Base-by-base conservation (phyloP, 2,888 invertebrate genomes). In the Tiliacea citrago region DNA sequence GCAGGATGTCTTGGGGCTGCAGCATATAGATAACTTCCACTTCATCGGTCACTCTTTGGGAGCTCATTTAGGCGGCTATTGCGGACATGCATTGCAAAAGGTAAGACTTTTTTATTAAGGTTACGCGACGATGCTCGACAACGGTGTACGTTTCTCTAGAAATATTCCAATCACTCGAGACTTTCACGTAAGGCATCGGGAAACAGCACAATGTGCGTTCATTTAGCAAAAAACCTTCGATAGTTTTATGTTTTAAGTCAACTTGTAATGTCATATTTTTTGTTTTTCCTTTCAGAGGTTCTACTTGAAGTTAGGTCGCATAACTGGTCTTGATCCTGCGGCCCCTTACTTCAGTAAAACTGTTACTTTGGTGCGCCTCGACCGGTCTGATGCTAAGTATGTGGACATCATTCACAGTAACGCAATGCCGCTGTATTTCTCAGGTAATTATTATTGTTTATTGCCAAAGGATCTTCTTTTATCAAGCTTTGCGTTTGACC, bases 371-470 rank as follows among this genome's bases (percentile, higher is more conserved):
- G 98, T 99, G 0, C 97, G 99, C 0, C 95, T 99, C 65, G 99
- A 99, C 91, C 97, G 98, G 7, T 97, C 98, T 0, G 99, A 99
- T 90, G 99, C 99, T 0, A 96, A 97, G 79, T 99, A 98, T 91
- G 99, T 99, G 1, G 99, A 99, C 89, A 97, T 98, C 29, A 98
- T 99, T 83, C 99, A 99, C 92, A 98, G 98, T 8, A 99, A 99
- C 91, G 98, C 98, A 0, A 97, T 97, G 92, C 98, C 98, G 10
- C 97, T 98, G 86, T 98, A 98, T 86, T 97, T 93, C 77, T 94
- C 95, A 88, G 95, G 95, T 42, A 39, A 39, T 39, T 39, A 39
- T 39, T 39, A 39, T 39, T 39, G 5, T 7, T 6, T 39, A 39
- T 39, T 39, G 39, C 6, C 39, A 39, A 4, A 39, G 39, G 39